These are phyloP conservation scores for Labeo catla DNA, from an alignment of 2,113 vertebrate species.

Conservation along the genomic window DNA sequence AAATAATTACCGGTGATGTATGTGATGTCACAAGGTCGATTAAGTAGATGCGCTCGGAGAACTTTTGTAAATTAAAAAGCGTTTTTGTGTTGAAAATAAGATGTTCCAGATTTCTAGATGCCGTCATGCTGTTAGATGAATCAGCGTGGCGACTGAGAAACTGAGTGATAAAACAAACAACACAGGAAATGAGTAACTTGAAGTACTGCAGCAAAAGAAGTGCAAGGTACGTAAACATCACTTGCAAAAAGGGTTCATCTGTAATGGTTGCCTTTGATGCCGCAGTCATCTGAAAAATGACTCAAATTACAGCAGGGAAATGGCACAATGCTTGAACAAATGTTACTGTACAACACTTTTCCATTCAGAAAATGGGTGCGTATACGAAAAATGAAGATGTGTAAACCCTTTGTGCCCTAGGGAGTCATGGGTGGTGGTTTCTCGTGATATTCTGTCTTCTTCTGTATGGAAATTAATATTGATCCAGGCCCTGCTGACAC, in stretches of 20 bases:
- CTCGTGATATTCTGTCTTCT: neutral
- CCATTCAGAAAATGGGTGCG: neutral
- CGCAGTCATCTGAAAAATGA: neutral
- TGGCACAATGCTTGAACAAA: neutral
- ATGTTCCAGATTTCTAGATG: conserved; percentile 17
- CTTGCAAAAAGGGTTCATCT: neutral
- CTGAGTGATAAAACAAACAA: neutral
- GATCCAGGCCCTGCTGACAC: neutral
- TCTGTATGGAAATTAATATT: neutral
- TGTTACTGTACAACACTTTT: neutral
- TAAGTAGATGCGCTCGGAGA: neutral
- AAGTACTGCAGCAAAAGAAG: neutral
- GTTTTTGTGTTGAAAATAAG: neutral
- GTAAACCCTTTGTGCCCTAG: neutral
- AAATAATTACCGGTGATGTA: neutral
- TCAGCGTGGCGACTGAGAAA: neutral
- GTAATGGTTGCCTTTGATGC: neutral
- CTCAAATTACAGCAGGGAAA: neutral
- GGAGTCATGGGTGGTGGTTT: neutral
- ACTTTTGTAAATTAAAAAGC: neutral
- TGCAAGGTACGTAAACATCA: neutral
- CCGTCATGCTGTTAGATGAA: neutral
- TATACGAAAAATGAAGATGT: neutral
- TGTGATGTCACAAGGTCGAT: neutral
- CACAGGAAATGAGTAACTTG: conserved; percentile 14